These are phyloP conservation scores for Scomber japonicus DNA, from an alignment of 2,113 vertebrate genomes.

Conservation along the genomic window DNA sequence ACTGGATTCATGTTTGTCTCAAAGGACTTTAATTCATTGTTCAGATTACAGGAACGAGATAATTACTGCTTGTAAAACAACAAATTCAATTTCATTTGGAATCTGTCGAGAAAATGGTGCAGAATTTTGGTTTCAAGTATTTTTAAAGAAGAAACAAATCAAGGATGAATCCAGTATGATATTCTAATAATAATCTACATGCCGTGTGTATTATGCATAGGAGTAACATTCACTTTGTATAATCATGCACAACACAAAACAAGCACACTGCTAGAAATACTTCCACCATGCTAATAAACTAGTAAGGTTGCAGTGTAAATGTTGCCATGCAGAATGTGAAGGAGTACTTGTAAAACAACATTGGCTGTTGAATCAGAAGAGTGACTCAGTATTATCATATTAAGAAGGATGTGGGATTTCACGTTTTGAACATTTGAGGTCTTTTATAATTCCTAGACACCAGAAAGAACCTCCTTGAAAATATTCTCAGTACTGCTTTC, in stretches of 20 bases:
- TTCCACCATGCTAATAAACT: conserved; percentile 77
- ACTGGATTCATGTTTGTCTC: conserved; percentile 75
- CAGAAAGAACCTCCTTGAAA: conserved; percentile 16
- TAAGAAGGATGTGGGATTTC: conserved; percentile 10
- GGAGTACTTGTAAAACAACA: conserved; percentile 59
- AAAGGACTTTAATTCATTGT: conserved; percentile 15
- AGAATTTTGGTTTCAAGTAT: conserved; percentile 29
- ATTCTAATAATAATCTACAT: conserved; percentile 73
- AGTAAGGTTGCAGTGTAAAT: conserved; percentile 73
- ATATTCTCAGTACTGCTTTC: conserved; percentile 29
- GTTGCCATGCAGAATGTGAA: conserved; percentile 77
- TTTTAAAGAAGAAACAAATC: conserved; percentile 5
- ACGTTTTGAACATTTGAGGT: conserved; percentile 21
- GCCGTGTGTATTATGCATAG: conserved; percentile 64
- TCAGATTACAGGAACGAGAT: conserved; percentile 4
- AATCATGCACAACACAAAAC: conserved; percentile 80
- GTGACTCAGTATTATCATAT: conserved; percentile 15
- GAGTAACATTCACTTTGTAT: conserved; percentile 69
- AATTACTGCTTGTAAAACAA: neutral
- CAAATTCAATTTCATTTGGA: conserved; percentile 23
- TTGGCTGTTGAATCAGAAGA: conserved; percentile 39
- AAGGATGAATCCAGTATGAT: conserved; percentile 80
- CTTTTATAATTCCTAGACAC: conserved; percentile 27
- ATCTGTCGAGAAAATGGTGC: conserved; percentile 19
- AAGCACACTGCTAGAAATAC: conserved; percentile 69